A percentile compares a stretch with the other conserved stretches of the same genome.
These are phyloP conservation scores for Antheraea mylitta DNA, from an alignment of 1,140 invertebrate genomes.

Conservation along the genomic window DNA sequence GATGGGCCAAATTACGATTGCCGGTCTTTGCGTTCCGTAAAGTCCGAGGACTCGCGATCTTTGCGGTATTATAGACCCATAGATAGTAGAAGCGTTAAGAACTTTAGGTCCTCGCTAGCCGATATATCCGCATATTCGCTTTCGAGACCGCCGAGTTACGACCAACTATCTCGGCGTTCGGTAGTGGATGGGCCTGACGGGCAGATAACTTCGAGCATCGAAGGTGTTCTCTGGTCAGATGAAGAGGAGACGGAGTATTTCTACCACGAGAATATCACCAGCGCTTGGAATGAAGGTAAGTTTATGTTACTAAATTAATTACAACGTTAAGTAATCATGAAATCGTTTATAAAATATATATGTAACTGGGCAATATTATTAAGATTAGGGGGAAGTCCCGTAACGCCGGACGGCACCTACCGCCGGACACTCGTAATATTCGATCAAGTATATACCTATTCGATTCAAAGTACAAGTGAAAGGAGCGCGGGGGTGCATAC, in stretches of 20 bases:
- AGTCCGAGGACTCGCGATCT: constrained; percentile 57
- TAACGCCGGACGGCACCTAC: no score
- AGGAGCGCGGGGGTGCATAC: no score
- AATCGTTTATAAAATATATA: no score
- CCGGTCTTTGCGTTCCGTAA: constrained; percentile 54
- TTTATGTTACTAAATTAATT: not conserved
- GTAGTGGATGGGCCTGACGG: constrained; percentile 53
- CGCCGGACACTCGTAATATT: no score
- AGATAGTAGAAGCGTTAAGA: constrained; percentile 67
- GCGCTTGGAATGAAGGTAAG: constrained; percentile 74
- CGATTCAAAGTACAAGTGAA: no score
- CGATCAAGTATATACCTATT: no score
- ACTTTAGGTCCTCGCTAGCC: constrained; percentile 61
- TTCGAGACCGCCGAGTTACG: constrained; percentile 65
- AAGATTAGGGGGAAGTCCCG: no score
- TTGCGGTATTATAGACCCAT: constrained; percentile 62
- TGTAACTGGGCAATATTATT: no score
- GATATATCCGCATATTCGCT: constrained; percentile 59
- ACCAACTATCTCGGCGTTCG: constrained; percentile 62
- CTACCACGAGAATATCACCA: constrained; percentile 72
- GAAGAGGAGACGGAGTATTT: constrained; percentile 77
- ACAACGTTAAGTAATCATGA: no score
- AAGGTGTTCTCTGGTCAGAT: constrained; percentile 76
- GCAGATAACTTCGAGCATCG: constrained; percentile 74
- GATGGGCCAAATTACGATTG: constrained; percentile 60